phyloP scores from a whole-genome alignment of 2,888 invertebrate genomes.

The Drosophila siamana region DNA sequence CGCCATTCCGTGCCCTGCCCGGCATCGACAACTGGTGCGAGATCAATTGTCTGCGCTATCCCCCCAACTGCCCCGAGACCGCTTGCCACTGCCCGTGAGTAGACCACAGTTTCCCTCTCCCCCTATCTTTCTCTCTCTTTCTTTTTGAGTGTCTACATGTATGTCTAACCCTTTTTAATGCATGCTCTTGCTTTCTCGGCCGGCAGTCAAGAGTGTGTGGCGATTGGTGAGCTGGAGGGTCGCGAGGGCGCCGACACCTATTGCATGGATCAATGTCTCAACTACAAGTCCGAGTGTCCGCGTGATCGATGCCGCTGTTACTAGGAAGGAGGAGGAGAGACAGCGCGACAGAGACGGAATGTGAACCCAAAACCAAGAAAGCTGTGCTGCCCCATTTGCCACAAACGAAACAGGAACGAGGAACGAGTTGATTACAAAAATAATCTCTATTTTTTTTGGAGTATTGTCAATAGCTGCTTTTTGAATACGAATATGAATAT shows the following conservation, averaged over 20 bases:
- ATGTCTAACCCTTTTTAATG: background rate
- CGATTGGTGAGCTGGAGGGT: slow-evolving; percentile 91
- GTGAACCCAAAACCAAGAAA: slow-evolving; percentile 33
- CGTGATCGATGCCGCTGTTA: slow-evolving; percentile 90
- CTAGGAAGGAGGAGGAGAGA: slow-evolving; percentile 44
- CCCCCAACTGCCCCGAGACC: slow-evolving; percentile 92
- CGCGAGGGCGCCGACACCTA: slow-evolving; percentile 92
- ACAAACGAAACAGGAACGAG: slow-evolving; percentile 22
- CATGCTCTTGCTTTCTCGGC: slow-evolving; percentile 4
- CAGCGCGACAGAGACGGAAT: slow-evolving; percentile 9
- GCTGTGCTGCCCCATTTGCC: slow-evolving; percentile 78
- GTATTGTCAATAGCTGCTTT: slow-evolving; percentile 22
- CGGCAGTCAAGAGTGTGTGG: slow-evolving; percentile 92
- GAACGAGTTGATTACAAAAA: slow-evolving; percentile 3
- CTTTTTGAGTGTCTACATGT: background rate
- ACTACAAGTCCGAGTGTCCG: slow-evolving; percentile 91
- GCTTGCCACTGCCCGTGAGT: slow-evolving; percentile 94
- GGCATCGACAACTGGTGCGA: slow-evolving; percentile 94
- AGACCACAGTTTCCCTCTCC: slow-evolving; percentile 1
- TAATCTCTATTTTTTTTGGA: slow-evolving; percentile 19
- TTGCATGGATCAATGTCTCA: slow-evolving; percentile 94
- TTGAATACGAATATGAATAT: slow-evolving; percentile 37
- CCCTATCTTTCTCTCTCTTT: no score
- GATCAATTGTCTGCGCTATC: slow-evolving; percentile 93
- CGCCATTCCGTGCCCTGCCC: slow-evolving; percentile 88